Evolutionary conservation across 37 sponge, comb jelly and placozoan genomes (phyloP).

Genomic region (Chondrilla cf. caribensis): DNA sequence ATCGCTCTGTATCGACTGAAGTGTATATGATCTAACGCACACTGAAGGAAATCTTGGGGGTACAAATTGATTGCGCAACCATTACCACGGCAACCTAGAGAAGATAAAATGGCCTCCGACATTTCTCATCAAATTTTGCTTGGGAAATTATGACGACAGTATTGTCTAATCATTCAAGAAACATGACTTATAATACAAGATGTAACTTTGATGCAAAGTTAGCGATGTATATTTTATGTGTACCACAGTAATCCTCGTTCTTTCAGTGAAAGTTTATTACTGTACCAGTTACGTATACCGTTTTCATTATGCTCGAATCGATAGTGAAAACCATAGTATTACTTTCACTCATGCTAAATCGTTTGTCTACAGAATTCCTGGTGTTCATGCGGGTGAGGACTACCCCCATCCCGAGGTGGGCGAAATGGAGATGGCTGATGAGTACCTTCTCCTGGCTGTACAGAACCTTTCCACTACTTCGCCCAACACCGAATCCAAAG

Average conservation of each 20-base stretch:
- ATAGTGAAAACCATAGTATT: too few species aligned
- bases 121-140: background rate
- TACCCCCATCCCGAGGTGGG: background rate
- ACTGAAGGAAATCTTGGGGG: too few species aligned
- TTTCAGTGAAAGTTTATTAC: too few species aligned
- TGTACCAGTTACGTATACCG: too few species aligned
- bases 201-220: background rate
- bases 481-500: background rate
- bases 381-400: background rate
- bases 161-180: too few species aligned
- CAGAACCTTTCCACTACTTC: background rate
- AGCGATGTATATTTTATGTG: background rate
- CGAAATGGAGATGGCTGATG: background rate
- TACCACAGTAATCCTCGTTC: too few species aligned
- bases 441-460: background rate
- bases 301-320: too few species aligned
- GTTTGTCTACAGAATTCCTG: background rate
- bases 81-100: background rate
- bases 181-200: constrained; percentile 2
- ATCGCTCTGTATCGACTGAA: too few species aligned
- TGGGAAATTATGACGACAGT: too few species aligned
- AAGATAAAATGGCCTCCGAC: background rate
- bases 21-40: too few species aligned
- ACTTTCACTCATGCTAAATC: too few species aligned
- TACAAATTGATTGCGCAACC: background rate